These are phyloP conservation scores for Lasioglossum zephyrum DNA, from an alignment of 2,888 invertebrate genomes.

Conservation along the genomic window DNA sequence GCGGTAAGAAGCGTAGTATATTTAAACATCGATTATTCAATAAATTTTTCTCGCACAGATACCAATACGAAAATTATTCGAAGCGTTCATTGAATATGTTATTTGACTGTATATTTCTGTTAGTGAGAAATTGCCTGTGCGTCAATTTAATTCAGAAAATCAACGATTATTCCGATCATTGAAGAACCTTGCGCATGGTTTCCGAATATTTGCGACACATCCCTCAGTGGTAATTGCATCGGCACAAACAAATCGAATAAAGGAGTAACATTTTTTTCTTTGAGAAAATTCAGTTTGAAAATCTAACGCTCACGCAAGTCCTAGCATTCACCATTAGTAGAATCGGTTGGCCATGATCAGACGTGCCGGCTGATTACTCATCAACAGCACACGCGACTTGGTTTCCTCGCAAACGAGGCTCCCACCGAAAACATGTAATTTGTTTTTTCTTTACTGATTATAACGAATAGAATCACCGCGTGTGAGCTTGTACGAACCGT, in stretches of 20 bases:
- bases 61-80: neutral
- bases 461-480: neutral
- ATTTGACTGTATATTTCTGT: neutral
- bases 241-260: neutral
- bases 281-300: neutral
- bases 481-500: neutral
- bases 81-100: neutral
- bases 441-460: neutral
- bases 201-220: neutral
- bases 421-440: neutral
- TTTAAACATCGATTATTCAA: neutral
- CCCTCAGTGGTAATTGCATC: neutral
- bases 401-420: neutral
- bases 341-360: neutral
- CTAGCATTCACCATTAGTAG: neutral
- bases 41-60: neutral
- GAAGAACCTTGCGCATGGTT: neutral
- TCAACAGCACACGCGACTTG: neutral
- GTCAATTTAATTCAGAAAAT: neutral
- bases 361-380: neutral
- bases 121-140: neutral
- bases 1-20: neutral
- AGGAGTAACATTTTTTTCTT: neutral
- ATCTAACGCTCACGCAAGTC: fast-evolving
- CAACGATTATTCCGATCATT: neutral